Conservation (phyloP, 2,797 vertebrate species). For the Iguana delicatissima region DNA sequence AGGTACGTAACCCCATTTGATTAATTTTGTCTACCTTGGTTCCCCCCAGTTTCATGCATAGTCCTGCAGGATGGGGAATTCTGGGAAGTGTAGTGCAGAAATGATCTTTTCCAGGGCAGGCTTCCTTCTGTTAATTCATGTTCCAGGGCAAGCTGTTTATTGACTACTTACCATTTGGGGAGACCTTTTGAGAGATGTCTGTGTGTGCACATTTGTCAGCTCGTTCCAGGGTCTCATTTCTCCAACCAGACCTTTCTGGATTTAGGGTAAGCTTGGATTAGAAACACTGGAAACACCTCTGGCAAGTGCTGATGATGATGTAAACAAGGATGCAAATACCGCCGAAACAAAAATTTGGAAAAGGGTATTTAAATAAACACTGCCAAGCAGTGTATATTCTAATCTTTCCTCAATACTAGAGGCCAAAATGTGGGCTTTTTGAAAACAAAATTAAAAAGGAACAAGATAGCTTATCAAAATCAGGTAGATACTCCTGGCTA, state of each 20-base stretch:
- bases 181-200: background rate
- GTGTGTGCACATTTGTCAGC: background rate
- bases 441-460: background rate
- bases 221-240: too few relatives aligned
- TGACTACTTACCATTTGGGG: background rate
- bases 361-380: background rate
- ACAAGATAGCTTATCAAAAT: conserved; percentile 20
- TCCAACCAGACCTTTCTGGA: background rate
- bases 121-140: too few relatives aligned
- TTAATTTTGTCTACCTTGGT: too few relatives aligned
- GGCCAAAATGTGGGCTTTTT: conserved; percentile 21
- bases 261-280: background rate
- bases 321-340: background rate
- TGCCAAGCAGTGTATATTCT: background rate
- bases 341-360: background rate
- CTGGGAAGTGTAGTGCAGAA: too few relatives aligned
- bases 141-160: too few relatives aligned
- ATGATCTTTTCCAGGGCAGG: too few relatives aligned
- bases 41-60: too few relatives aligned
- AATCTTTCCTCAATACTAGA: background rate
- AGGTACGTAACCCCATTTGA: too few relatives aligned
- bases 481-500: conserved; percentile 27
- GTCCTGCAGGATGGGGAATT: too few relatives aligned
- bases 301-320: background rate
- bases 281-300: too few relatives aligned